Evolutionary conservation across 2,888 invertebrate species (phyloP), one percentile per base, ranked within the genome.

Genomic region (Orchesella flavescens): DNA sequence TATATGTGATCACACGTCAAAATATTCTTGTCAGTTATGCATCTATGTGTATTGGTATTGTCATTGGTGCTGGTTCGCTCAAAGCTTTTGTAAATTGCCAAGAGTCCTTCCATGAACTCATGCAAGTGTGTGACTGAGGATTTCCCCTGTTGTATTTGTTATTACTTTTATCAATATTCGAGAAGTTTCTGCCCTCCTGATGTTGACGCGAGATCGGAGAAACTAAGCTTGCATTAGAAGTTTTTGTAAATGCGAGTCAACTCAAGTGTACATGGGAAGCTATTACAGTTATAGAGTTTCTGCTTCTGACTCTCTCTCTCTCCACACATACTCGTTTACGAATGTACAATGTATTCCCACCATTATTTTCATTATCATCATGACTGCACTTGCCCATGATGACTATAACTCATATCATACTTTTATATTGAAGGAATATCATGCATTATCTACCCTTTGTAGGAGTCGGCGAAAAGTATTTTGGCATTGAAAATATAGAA

Each of bases 81-180:
- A 53, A 53, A 53, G 53, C 49, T 24, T n/a, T 63, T 24, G 24
- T 63, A 24, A 19, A 23, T 63, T 24, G 63, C 23, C 21, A 73
- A 80, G 65, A 61, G 49, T 77, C 46, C 19, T 79, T 63, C 66
- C 59, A 69, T 71, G 84, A 74, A 61, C 73, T 74, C 78, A 83
- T 71, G 78, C 78, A 68, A 79, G 76, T 83, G 76, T 83, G 76
- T 77, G 83, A 83, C 76, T 76, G 83, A 83, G 83, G 76, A 83
- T 72, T 86, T 85, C 76, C 83, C 82, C 82, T 82, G 79, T 79
- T 84, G 84, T 84, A 83, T 80, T 82, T 83, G 80, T 86, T 86
- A 86, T 86, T 86, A 86, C 84, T 86, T 84, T 83, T 84, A 84
- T 86, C 84, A 86, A 86, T 86, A 84, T 86, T 86, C 84, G 78